phyloP scores from a whole-genome alignment of 1,140 invertebrate genomes.

The Homarus americanus region DNA sequence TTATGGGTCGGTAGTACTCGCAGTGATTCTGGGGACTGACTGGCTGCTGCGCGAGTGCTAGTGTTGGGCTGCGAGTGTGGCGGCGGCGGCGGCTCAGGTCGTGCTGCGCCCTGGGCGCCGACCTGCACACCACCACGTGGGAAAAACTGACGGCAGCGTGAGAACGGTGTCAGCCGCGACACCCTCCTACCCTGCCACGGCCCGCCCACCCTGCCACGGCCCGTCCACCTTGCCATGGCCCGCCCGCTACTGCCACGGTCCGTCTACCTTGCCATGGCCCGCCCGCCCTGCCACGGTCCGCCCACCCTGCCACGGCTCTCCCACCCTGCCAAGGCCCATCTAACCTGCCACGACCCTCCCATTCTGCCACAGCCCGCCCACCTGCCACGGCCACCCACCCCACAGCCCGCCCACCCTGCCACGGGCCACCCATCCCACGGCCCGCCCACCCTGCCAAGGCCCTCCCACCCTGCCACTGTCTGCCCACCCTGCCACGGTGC shows the following conservation, averaged over 20 bases:
- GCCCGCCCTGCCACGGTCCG: not conserved
- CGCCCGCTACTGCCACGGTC: not conserved
- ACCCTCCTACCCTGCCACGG: conserved; percentile 21
- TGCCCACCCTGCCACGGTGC: not conserved
- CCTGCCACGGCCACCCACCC: not conserved
- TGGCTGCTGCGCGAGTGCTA: not conserved
- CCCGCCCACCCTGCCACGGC: not conserved
- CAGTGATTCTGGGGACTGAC: conserved; percentile 27
- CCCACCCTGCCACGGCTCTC: not conserved
- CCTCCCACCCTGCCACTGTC: not conserved
- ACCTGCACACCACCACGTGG: conserved; percentile 52
- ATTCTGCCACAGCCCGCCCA: not conserved
- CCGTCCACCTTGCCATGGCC: not conserved
- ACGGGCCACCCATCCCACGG: not conserved
- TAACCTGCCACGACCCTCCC: not conserved
- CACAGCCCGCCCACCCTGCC: not conserved
- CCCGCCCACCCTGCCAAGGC: not conserved
- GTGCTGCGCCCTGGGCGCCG: conserved; percentile 47
- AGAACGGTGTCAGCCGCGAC: conserved; percentile 58
- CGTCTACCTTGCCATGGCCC: not conserved
- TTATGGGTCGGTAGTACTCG: not conserved
- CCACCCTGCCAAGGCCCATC: not conserved
- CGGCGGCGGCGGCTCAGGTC: not conserved
- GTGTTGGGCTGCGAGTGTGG: not conserved
- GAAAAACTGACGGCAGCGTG: conserved; percentile 62